Conservation (phyloP, 2,113 vertebrate species). For the Ctenomys sociabilis region DNA sequence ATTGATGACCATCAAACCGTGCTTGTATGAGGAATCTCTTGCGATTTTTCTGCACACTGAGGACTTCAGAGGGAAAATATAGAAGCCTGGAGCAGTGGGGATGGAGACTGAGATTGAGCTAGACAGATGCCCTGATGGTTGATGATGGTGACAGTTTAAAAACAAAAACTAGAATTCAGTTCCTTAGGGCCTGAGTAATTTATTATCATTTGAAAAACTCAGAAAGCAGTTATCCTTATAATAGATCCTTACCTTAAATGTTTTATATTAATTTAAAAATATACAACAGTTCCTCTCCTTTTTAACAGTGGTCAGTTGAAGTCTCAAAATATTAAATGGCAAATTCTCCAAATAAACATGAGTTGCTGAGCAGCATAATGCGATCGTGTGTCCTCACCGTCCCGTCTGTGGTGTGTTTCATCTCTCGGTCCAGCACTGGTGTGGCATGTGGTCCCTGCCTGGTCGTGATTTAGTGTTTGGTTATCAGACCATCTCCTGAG, state of each 20-base stretch:
- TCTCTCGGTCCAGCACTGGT: neutral
- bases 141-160: neutral
- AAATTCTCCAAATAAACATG: neutral
- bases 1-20: slow-evolving; percentile 41
- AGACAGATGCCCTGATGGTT: neutral
- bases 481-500: neutral
- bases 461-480: neutral
- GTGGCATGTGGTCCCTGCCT: neutral
- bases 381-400: too few relatives aligned
- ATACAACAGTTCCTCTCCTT: neutral
- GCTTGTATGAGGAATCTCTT: neutral
- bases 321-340: neutral
- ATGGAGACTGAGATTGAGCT: neutral
- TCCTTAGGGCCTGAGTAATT: slow-evolving; percentile 6
- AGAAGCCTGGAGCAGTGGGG: fast-evolving
- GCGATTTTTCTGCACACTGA: neutral
- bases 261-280: slow-evolving; percentile 20
- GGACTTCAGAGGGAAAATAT: slow-evolving; percentile 10
- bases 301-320: neutral
- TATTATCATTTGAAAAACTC: slow-evolving; percentile 15
- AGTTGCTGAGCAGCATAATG: neutral
- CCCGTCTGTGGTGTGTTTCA: neutral
- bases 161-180: neutral
- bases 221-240: neutral
- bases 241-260: neutral